Evolutionary conservation across 2,888 invertebrate genomes (phyloP).

Genomic region (Thecophora atra): DNA sequence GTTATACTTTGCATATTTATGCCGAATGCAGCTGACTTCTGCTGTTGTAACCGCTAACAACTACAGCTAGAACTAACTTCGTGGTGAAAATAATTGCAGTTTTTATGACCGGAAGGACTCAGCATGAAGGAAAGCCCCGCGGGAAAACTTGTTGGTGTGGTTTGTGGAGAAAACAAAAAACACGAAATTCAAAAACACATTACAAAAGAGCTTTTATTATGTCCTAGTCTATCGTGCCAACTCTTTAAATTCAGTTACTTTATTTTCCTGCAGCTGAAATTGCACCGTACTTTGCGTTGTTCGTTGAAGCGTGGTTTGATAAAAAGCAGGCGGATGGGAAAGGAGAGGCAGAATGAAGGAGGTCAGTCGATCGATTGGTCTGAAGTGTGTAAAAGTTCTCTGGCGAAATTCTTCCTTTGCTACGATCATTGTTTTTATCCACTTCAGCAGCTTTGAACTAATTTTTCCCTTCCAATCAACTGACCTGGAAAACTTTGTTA

Average conservation of each 20-base stretch:
- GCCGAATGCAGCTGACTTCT: background rate
- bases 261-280: background rate
- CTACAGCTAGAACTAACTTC: background rate
- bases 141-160: background rate
- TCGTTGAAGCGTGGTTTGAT: background rate
- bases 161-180: background rate
- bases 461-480: slow-evolving; percentile 38
- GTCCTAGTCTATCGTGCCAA: slow-evolving; percentile 11
- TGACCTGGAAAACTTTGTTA: slow-evolving; percentile 33
- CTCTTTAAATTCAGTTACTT: slow-evolving; percentile 28
- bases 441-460: slow-evolving; percentile 41
- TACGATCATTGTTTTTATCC: slow-evolving; percentile 12
- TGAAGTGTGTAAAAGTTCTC: background rate
- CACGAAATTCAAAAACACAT: background rate
- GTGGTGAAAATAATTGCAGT: background rate
- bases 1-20: slow-evolving; percentile 29
- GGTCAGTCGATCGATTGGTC: no score
- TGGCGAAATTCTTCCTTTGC: slow-evolving; percentile 14
- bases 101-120: slow-evolving; percentile 1
- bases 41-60: background rate
- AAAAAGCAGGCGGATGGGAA: background rate
- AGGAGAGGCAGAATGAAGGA: background rate
- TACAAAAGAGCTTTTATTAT: background rate
- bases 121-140: slow-evolving; percentile 2
- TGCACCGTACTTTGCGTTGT: background rate